Percentiles rank a stretch among this genome's conserved stretches.
These are phyloP conservation scores for Lissonota sp. DNA, from an alignment of 2,888 invertebrate genomes.

Conservation along the genomic window DNA sequence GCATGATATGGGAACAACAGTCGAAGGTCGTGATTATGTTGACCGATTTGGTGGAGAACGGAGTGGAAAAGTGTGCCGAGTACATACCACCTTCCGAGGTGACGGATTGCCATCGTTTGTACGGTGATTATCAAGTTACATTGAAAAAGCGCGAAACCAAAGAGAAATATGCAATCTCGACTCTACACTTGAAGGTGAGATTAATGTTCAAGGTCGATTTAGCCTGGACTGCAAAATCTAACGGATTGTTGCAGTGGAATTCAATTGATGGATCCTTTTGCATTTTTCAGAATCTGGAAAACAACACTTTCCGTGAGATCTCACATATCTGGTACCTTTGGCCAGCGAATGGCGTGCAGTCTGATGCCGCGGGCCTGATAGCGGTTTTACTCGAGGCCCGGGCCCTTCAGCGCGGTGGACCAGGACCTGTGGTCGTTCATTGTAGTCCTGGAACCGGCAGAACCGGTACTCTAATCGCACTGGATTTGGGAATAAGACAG, in stretches of 20 bases:
- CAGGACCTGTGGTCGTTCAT: conserved; percentile 91
- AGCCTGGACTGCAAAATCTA: too few species aligned
- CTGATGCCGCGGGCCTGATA: conserved; percentile 92
- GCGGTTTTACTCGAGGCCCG: conserved; percentile 95
- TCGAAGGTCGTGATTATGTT: conserved; percentile 95
- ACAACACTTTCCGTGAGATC: conserved; percentile 93
- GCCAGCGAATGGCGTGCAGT: conserved; percentile 95
- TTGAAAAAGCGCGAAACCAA: conserved; percentile 95
- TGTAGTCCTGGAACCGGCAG: conserved; percentile 97
- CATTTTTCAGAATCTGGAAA: conserved; percentile 88
- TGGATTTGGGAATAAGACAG: conserved; percentile 94
- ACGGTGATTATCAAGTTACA: conserved; percentile 95
- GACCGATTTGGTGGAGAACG: conserved; percentile 95
- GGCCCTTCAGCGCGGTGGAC: conserved; percentile 82
- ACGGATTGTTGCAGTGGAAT: too few species aligned
- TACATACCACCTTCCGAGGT: conserved; percentile 96
- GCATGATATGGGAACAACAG: conserved; percentile 98
- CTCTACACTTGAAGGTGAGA: conserved; percentile 90
- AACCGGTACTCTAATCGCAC: conserved; percentile 93
- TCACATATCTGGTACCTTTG: conserved; percentile 97
- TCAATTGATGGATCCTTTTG: not conserved
- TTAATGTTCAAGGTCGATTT: not conserved
- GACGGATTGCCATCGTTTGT: conserved; percentile 93
- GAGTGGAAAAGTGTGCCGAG: conserved; percentile 95
- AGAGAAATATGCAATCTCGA: conserved; percentile 95